phyloP scores from a whole-genome alignment of 1,140 invertebrate genomes.

The Yoshiicerus persimilis region DNA sequence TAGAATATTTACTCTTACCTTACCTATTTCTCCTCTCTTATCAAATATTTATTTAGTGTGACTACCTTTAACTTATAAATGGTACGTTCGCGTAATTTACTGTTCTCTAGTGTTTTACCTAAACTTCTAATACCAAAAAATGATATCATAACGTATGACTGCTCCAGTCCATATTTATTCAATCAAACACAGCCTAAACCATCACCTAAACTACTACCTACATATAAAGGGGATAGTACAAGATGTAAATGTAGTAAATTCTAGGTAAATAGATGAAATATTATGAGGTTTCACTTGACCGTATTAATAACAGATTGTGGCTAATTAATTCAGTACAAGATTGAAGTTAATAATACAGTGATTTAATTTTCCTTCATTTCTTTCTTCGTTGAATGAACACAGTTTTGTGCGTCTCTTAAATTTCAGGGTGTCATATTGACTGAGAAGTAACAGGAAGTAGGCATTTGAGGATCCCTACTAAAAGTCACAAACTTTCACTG shows the following conservation, averaged over 20 bases:
- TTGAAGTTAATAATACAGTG: no score
- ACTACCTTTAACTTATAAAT: background rate
- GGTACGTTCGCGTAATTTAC: background rate
- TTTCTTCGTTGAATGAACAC: background rate
- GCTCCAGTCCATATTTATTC: background rate
- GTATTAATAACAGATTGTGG: background rate
- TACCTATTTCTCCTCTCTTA: background rate
- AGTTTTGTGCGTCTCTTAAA: background rate
- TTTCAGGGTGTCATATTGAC: background rate
- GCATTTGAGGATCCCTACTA: background rate
- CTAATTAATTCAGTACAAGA: background rate
- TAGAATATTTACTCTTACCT: background rate
- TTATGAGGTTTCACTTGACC: background rate
- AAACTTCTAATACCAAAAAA: background rate
- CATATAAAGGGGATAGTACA: background rate
- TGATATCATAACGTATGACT: background rate
- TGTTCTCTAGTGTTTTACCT: background rate
- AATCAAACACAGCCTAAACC: background rate
- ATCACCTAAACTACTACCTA: background rate
- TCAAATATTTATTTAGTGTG: background rate
- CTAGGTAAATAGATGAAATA: background rate
- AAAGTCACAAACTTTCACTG: background rate
- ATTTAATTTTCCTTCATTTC: background rate
- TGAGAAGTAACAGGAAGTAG: background rate
- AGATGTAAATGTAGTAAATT: background rate